Base-by-base conservation (phyloP, 92 coral and sea anemone genomes). In the Epizoanthus ramosus region DNA sequence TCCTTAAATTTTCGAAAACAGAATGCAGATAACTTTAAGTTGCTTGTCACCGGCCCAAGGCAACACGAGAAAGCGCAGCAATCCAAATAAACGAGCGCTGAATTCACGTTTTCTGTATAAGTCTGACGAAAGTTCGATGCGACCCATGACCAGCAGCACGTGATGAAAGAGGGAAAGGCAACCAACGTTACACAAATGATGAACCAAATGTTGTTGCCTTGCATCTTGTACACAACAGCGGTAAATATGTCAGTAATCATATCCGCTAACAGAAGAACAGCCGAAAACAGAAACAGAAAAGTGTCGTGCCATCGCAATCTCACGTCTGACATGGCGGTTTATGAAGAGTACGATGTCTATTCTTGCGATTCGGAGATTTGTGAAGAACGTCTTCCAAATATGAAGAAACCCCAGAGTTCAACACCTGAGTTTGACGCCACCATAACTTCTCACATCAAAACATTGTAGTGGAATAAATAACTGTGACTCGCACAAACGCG, bases 151-250 rank as follows among this genome's bases (percentile, higher is more conserved):
- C 82, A 77, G 16, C 82, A 77, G 23, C 82, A 77, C 6, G 71
- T 77, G 65, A 77, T 77, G 59, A 77, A 77, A 13, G 82, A 77
- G 54, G 82, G 82, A 61, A 77, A 77, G 45, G 82, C 82, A 22
- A 77, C 28, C 41, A 60, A 59, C 12, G 82, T 77, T 0, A 77
- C 57, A 63, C 82, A 77, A 23, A 77, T 23, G 43, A 63, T 77
- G 21, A 77, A 77, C 82, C 71, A 77, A 21, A 77, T 41, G 14
- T 77, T 22, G n/a, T 77, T 19, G 15, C 57, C 82, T 22, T 69
- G 82, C 33, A 54, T 19, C 71, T 77, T 77, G 71, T 63, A 77
- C 17, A 77, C 57, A 15, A 63, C 82, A 19, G 82, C 82, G 14
- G 82, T 77, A 16, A 77, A 43, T 13, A 77, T n/a, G 41, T 77